Evolutionary conservation across 2,797 vertebrate species (phyloP).

Genomic region (Leptodactylus fallax): DNA sequence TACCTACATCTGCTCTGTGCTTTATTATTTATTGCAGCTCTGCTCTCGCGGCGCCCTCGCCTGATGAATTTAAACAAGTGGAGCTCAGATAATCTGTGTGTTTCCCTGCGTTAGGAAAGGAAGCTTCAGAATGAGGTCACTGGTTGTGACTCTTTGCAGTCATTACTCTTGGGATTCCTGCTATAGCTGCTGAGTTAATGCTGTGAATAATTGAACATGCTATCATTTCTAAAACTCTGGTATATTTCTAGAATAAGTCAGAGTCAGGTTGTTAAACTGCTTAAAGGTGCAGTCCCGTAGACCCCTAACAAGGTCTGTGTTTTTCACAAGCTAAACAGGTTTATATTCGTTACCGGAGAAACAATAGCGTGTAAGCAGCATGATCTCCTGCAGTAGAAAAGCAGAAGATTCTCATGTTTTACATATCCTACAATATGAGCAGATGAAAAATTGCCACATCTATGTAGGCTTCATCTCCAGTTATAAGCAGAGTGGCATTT

Average conservation of each 20-base stretch:
- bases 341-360: neutral
- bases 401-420: neutral
- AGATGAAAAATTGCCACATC: neutral
- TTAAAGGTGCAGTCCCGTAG: neutral
- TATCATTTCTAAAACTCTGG: conserved; percentile 6
- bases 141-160: conserved; percentile 55
- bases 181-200: conserved; percentile 46
- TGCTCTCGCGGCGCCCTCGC: conserved; percentile 2
- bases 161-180: conserved; percentile 52
- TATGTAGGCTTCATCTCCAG: neutral
- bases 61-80: conserved; percentile 54
- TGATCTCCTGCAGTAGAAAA: neutral
- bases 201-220: conserved; percentile 44
- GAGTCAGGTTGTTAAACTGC: conserved; percentile 47
- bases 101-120: conserved; percentile 48
- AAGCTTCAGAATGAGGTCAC: conserved; percentile 59
- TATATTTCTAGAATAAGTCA: neutral
- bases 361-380: neutral
- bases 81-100: conserved; percentile 55
- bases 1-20: conserved; percentile 28
- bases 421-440: neutral
- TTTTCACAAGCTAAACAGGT: no score
- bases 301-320: neutral
- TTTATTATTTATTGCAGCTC: conserved; percentile 42
- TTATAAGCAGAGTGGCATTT: neutral